Base-by-base conservation (phyloP, 2,888 invertebrate genomes). In the Branchellion lobata region DNA sequence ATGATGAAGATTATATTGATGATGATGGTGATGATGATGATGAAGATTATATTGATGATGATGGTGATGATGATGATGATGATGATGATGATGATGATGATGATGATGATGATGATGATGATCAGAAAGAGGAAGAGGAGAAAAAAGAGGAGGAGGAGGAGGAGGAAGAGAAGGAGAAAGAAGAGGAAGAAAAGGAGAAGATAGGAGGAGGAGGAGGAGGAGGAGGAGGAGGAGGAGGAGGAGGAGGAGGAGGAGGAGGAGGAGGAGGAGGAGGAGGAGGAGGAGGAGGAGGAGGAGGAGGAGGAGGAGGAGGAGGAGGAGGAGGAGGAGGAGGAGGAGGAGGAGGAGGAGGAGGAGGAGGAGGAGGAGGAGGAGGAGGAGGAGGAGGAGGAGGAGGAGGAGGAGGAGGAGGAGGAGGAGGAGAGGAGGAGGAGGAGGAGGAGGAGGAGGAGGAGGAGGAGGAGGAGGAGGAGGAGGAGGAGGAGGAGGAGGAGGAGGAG, bases 1-100 rank as follows among this genome's bases (percentile, higher is more conserved):
- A 2, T 51, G 11, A 40, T 40, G 40, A 82, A 91, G 92, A 84
- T 91, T 93, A 92, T 85, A 51, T 76, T 78, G 72, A 82, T 29
- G 57, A 33, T 75, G 71, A 81, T 79, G 81, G 90, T 34, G 84
- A 80, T 40, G 81, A 78, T 68, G 78, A 68, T 68, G 78, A 68
- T 68, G 68, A 78, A 34, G 78, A 61, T 68, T 65, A 68, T 78
- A 71, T 72, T 51, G 79, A 51, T 72, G 72, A 40, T 51, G 79
- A 69, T 71, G 71, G 71, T 47, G 78, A 78, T 71, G 71, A 79
- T 31, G 65, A 77, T 31, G 71, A 71, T 11, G 40, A 40, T 40
- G 40, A 29, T 53, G 53, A 57, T 14, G 1, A 1, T 75, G 47
- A 1, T 75, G 29, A 18, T 57, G 31, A 53, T 57, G 61, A 57